Evolutionary conservation across 2,797 vertebrate species (phyloP), one percentile per base, ranked within the genome.

Genomic region (Otus scops): DNA sequence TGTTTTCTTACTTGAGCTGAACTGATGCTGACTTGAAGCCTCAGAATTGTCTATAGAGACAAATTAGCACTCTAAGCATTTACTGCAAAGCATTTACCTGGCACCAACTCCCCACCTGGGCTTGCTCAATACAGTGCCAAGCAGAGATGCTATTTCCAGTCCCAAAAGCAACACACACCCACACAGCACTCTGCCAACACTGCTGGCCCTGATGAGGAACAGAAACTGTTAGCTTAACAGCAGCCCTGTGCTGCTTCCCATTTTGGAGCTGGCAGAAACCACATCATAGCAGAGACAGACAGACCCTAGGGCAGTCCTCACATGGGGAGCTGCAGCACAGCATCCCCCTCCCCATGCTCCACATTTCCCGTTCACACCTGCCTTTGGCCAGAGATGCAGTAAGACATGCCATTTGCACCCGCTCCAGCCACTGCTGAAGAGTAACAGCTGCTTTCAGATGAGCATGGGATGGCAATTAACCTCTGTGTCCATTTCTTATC

Each of bases 61-160:
- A 71, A 61, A 84, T 51, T 4, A 85, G 57, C 38, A 54, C 26
- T 75, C 70, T 39, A 80, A 63, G 32, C 73, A 89, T 38, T 45
- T 60, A 67, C 20, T 41, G 64, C 71, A 60, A 5, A 13, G 54
- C 11, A 3, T 57, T 64, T 59, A 92, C 92, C 92, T 92, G 69
- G 83, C 67, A 94, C 27, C 71, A 81, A 28, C 71, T 85, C 48
- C 82, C n/a, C 73, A 86, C 85, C 59, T 69, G 73, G 65, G 69
- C 47, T 76, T 54, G 74, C 80, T 87, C 70, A 6, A 20, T 17
- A 8, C 50, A 71, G 41, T 4, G 48, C 85, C 79, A 64, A 63
- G 75, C 60, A 85, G 71, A 83, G 68, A 85, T 64, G 88, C 76
- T 89, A 75, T 81, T 86, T 95, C 41, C 76, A 93, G 73, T 22